Evolutionary conservation across 1,140 invertebrate genomes (phyloP).

Genomic region (Trichomalopsis sarcophagae): DNA sequence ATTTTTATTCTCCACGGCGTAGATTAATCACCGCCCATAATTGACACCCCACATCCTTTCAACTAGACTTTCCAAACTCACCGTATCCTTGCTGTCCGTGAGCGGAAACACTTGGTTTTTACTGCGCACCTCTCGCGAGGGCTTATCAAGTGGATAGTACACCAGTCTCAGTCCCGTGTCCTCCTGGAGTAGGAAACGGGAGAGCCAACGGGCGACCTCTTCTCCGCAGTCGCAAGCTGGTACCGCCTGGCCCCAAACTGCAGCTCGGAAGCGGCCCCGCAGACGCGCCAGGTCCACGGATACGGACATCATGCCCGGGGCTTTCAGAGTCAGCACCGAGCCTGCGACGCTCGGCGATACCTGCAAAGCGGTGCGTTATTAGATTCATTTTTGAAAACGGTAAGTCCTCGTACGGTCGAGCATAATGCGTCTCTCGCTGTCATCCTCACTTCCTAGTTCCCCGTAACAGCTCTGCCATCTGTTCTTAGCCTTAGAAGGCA

Average conservation of each 20-base stretch:
- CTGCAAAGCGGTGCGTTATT: conserved; percentile 49
- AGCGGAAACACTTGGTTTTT: conserved; percentile 63
- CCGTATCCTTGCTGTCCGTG: conserved; percentile 59
- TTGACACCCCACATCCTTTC: too few relatives aligned
- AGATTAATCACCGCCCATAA: too few relatives aligned
- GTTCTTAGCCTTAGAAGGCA: not conserved
- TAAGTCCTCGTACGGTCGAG: not conserved
- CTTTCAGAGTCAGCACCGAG: conserved; percentile 72
- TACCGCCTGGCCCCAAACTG: conserved; percentile 74
- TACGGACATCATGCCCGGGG: conserved; percentile 74
- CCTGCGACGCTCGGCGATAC: conserved; percentile 69
- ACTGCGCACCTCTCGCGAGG: conserved; percentile 61
- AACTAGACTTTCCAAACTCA: conserved; percentile 51
- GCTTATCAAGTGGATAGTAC: conserved; percentile 76
- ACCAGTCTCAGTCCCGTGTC: conserved; percentile 76
- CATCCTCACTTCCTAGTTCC: not conserved
- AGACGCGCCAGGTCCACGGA: conserved; percentile 75
- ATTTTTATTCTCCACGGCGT: too few relatives aligned
- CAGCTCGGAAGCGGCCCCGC: conserved; percentile 67
- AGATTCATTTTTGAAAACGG: not conserved
- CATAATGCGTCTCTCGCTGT: not conserved
- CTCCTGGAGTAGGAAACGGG: conserved; percentile 76
- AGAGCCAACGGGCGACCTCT: conserved; percentile 79
- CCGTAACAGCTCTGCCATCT: not conserved
- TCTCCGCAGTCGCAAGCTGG: conserved; percentile 78